These are phyloP conservation scores for Pseudonaja textilis DNA, from an alignment of 2,113 vertebrate species.

Conservation along the genomic window DNA sequence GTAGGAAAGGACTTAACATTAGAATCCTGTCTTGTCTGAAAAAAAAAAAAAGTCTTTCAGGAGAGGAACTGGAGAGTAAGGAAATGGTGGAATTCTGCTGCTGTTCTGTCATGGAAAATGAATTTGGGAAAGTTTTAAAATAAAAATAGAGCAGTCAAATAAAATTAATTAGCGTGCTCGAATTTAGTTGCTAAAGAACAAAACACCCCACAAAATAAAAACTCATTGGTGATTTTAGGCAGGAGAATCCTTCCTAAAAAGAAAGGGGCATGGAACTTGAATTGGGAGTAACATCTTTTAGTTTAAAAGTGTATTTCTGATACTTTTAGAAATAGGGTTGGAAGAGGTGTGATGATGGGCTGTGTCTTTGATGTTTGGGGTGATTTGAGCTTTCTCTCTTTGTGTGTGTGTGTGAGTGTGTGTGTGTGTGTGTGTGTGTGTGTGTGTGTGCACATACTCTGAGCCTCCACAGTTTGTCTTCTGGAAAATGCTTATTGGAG, in stretches of 20 bases:
- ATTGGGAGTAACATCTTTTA: background rate
- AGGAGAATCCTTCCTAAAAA: constrained; percentile 60
- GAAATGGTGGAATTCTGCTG: constrained; percentile 60
- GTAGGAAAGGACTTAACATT: constrained; percentile 52
- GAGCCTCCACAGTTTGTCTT: background rate
- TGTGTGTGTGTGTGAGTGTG: too few relatives aligned
- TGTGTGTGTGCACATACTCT: background rate
- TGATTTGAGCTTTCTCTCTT: background rate
- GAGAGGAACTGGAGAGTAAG: constrained; percentile 56
- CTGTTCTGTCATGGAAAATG: constrained; percentile 54
- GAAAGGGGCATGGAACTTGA: constrained; percentile 54
- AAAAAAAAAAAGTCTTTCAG: constrained; percentile 28
- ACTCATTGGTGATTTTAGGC: background rate
- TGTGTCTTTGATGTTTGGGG: background rate
- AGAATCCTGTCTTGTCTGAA: constrained; percentile 26
- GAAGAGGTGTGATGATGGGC: background rate
- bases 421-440: background rate
- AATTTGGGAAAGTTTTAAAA: constrained; percentile 50
- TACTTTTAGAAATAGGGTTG: background rate
- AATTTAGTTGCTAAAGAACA: constrained; percentile 46
- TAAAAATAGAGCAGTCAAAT: constrained; percentile 48
- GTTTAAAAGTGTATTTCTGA: background rate
- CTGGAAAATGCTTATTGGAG: background rate
- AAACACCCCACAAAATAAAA: constrained; percentile 56
- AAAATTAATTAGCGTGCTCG: constrained; percentile 63